phyloP scores from a whole-genome alignment of 2,113 vertebrate genomes.

The Gavia stellata region DNA sequence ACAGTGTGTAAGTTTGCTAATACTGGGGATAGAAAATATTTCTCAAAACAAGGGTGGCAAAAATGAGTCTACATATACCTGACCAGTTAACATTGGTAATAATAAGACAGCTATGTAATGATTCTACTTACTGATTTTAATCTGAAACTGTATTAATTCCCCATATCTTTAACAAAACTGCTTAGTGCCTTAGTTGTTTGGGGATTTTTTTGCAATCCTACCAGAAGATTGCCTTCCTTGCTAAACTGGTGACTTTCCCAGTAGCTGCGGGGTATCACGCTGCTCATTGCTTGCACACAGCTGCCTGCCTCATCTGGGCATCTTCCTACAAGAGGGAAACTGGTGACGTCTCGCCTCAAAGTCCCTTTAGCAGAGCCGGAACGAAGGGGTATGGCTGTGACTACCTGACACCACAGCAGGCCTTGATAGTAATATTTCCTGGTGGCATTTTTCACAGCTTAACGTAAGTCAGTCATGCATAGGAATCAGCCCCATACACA shows the following conservation, averaged over 20 bases:
- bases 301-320: background rate
- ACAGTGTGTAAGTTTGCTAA: background rate
- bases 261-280: background rate
- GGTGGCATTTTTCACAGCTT: background rate
- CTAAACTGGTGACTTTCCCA: background rate
- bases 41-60: background rate
- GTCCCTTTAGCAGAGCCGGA: background rate
- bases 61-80: background rate
- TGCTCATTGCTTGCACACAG: rapidly evolving
- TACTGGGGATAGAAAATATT: background rate
- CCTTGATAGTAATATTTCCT: background rate
- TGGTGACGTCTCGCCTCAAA: background rate
- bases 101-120: background rate
- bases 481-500: background rate
- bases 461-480: background rate
- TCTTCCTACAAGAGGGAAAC: background rate
- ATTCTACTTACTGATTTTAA: background rate
- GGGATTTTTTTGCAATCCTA: background rate
- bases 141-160: background rate
- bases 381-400: background rate
- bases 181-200: background rate
- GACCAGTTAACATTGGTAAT: background rate
- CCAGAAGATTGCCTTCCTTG: background rate
- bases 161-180: background rate
- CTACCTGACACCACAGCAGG: background rate